A percentile compares a stretch with the other conserved stretches of the same genome.
Conservation (phyloP, 1,140 invertebrate genomes). For the Eueides isabella region DNA sequence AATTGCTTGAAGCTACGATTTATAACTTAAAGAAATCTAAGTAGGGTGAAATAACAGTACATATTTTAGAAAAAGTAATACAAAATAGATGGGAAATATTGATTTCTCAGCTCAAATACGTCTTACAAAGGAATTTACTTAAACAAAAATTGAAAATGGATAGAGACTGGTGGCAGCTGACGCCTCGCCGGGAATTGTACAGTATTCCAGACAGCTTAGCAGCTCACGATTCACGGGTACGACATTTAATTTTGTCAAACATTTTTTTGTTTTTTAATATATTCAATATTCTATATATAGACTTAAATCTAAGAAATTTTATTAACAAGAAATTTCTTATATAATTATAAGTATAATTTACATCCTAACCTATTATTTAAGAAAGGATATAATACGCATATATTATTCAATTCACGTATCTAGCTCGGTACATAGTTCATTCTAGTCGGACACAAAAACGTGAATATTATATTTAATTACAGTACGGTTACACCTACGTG, state of each 20-base stretch:
- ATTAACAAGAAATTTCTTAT: background rate
- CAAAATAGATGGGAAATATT: background rate
- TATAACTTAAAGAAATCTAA: background rate
- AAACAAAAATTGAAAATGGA: conserved; percentile 60
- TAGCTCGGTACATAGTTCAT: background rate
- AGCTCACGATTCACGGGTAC: conserved; percentile 84
- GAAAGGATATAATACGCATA: background rate
- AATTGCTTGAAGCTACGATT: conserved; percentile 1
- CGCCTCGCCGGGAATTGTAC: conserved; percentile 76
- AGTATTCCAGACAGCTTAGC: conserved; percentile 83
- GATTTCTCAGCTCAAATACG: background rate
- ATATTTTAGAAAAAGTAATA: background rate
- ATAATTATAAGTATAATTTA: background rate
- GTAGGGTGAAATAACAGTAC: background rate
- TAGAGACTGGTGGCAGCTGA: conserved; percentile 85
- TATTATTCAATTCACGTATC: background rate
- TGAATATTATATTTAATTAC: conserved; percentile 1
- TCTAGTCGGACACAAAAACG: conserved; percentile 1
- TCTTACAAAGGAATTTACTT: background rate
- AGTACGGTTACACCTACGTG: conserved; percentile 8
- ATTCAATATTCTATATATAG: background rate
- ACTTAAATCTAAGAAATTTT: background rate
- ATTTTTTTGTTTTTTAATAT: background rate
- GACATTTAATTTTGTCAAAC: background rate
- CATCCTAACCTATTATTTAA: background rate